Evolutionary conservation across 2,888 invertebrate species (phyloP).

Genomic region (Clistopyga incitator): DNA sequence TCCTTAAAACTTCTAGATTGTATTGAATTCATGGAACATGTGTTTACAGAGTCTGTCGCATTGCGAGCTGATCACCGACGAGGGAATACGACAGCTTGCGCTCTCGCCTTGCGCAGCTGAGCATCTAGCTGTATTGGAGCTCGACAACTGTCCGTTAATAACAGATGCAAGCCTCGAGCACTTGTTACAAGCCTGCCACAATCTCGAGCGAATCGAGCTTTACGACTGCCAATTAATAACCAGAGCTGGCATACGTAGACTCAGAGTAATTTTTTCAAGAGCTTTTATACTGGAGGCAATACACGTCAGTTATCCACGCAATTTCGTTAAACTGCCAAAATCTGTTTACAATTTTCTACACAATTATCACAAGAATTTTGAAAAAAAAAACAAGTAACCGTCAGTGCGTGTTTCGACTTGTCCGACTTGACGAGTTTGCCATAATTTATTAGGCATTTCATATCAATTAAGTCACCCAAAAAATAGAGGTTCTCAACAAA

Average conservation of each 20-base stretch:
- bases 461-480: no score
- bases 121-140: constrained; percentile 96
- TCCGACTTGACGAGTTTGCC: no score
- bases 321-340: no score
- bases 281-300: constrained; percentile 26
- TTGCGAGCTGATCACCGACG: constrained; percentile 99
- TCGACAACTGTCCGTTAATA: constrained; percentile 99
- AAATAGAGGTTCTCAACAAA: no score
- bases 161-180: constrained; percentile 98
- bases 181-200: constrained; percentile 94
- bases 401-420: no score
- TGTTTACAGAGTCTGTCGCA: constrained; percentile 96
- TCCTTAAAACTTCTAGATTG: background rate
- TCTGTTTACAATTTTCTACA: no score
- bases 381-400: no score
- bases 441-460: no score
- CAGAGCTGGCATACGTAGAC: constrained; percentile 96
- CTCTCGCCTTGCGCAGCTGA: constrained; percentile 97
- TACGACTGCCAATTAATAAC: constrained; percentile 99
- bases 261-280: constrained; percentile 89
- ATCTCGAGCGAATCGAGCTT: constrained; percentile 97
- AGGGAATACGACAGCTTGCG: constrained; percentile 97
- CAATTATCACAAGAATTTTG: no score
- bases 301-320: no score
- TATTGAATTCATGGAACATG: constrained; percentile 19